phyloP scores from a whole-genome alignment of 2,113 vertebrate genomes.

The Nothobranchius furzeri region DNA sequence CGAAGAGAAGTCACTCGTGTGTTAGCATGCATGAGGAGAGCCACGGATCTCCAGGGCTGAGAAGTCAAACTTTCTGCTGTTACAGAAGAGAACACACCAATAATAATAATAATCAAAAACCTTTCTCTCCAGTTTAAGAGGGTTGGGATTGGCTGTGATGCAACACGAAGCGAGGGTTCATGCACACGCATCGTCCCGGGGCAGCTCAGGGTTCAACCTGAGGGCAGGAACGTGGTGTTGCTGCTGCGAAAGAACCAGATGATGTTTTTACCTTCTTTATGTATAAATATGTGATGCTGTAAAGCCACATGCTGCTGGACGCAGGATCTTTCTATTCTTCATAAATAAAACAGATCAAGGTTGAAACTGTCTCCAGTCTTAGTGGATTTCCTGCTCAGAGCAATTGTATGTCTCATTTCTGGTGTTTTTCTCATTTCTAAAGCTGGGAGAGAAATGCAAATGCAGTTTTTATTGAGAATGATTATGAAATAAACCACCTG shows the following conservation, averaged over 20 bases:
- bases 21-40: too few relatives aligned
- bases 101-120: background rate
- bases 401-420: background rate
- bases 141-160: background rate
- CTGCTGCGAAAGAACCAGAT: background rate
- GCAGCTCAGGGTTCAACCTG: constrained; percentile 17
- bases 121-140: background rate
- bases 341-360: background rate
- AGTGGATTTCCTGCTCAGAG: background rate
- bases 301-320: background rate
- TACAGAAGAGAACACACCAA: too few relatives aligned
- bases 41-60: background rate
- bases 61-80: background rate
- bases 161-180: background rate
- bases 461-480: too few relatives aligned
- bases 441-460: background rate
- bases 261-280: too few relatives aligned
- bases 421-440: background rate
- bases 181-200: constrained; percentile 4
- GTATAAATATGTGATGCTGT: background rate
- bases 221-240: background rate
- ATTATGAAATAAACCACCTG: background rate
- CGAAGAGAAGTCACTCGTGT: too few relatives aligned
- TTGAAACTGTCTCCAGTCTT: background rate
- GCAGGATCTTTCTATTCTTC: background rate